Evolutionary conservation across 2,888 invertebrate genomes (phyloP).

Genomic region (Tyria jacobaeae): DNA sequence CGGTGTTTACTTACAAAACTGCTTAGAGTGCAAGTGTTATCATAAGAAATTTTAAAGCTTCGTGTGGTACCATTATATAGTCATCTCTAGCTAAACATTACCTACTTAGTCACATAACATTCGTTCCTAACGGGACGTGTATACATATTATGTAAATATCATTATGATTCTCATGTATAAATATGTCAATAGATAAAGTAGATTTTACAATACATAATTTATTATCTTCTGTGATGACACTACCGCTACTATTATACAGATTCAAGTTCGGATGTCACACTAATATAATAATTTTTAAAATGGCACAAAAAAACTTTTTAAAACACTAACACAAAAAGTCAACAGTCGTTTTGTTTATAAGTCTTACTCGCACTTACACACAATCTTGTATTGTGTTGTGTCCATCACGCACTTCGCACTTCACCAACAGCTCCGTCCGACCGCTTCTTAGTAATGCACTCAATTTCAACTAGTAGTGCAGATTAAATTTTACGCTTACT

Average conservation of each 20-base stretch:
- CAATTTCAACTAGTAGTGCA: conserved; percentile 52
- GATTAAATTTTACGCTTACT: conserved; percentile 59
- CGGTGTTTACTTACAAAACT: conserved; percentile 76
- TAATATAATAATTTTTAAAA: conserved; percentile 82
- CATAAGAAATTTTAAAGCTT: conserved; percentile 87
- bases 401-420: conserved; percentile 53
- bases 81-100: conserved; percentile 82
- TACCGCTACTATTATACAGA: conserved; percentile 83
- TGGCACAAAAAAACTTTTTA: conserved; percentile 85
- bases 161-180: conserved; percentile 83
- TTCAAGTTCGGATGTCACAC: conserved; percentile 87
- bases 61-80: conserved; percentile 83
- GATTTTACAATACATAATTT: conserved; percentile 83
- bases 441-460: conserved; percentile 50
- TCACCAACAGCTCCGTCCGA: conserved; percentile 51
- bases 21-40: conserved; percentile 85
- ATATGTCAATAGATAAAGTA: conserved; percentile 84
- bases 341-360: conserved; percentile 74
- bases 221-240: conserved; percentile 83
- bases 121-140: conserved; percentile 87
- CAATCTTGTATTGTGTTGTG: conserved; percentile 53
- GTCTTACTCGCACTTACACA: conserved; percentile 74
- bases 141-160: conserved; percentile 86
- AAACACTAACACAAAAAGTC: conserved; percentile 85
- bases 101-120: conserved; percentile 84